phyloP scores from a whole-genome alignment of 2,113 vertebrate genomes.

The Pteruthius melanotis region DNA sequence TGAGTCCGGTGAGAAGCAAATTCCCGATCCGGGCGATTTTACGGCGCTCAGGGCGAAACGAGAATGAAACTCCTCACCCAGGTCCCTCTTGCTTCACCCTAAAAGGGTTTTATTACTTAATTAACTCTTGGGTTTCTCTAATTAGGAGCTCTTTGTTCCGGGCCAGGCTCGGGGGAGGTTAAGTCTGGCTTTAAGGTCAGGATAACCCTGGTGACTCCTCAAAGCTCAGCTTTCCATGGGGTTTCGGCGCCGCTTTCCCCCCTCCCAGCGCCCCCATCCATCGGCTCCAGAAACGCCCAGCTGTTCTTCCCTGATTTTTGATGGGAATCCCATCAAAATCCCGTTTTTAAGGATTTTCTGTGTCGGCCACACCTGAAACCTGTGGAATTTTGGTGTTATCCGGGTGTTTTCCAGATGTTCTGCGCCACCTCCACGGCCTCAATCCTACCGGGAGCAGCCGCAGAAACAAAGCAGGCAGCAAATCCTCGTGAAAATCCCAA shows the following conservation, averaged over 20 bases:
- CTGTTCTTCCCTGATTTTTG: not conserved
- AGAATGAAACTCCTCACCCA: not conserved
- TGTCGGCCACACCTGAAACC: not conserved
- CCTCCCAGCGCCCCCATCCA: too few relatives aligned
- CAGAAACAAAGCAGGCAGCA: not conserved
- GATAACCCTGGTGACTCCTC: not conserved
- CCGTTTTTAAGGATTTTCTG: not conserved
- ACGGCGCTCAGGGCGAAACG: not conserved
- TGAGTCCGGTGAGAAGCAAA: not conserved
- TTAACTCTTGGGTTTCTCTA: constrained; percentile 14
- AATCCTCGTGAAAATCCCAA: not conserved
- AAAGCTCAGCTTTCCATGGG: not conserved
- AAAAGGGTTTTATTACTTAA: constrained; percentile 19
- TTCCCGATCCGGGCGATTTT: not conserved
- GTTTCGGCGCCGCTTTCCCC: not conserved
- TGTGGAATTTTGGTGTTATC: not conserved
- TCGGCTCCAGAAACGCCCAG: not conserved
- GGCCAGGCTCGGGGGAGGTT: not conserved
- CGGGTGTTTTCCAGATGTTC: not conserved
- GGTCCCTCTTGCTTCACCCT: not conserved
- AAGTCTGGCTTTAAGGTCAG: not conserved
- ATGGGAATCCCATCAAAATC: not conserved
- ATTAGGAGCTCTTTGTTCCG: not conserved
- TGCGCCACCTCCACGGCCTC: not conserved
- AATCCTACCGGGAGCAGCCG: not conserved